Base-by-base conservation (phyloP, 1,140 invertebrate species). In the Trichoplusia ni region DNA sequence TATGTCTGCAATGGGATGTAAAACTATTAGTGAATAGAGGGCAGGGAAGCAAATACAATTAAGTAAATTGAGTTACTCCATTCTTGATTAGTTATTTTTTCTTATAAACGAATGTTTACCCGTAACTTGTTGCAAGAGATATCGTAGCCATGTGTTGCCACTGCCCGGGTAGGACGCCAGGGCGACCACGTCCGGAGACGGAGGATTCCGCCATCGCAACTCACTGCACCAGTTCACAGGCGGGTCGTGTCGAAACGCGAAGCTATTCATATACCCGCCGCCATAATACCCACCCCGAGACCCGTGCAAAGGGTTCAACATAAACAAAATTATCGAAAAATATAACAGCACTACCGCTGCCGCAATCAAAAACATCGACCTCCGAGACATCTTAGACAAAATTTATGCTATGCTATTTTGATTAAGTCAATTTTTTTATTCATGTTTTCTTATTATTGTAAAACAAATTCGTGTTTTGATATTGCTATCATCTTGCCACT, bases 81-180 rank as follows among this genome's bases (percentile, higher is more conserved):
- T n/a, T n/a, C n/a, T n/a, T n/a, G n/a, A n/a, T n/a, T n/a, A n/a
- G n/a, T n/a, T n/a, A n/a, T n/a, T n/a, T n/a, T n/a, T n/a, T n/a
- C n/a, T 13, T 23, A 19, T 1, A 16, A n/a, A 6, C 23, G 19
- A 6, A 13, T 19, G 3, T 62, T 73, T 82, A 94, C 95, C 95
- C 78, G 95, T 95, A 14, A 93, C 93, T 89, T 96, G 94, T 79
- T 96, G 95, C 27, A 96, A 77, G 11, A 96, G 84, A 79, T 96
- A 96, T 18, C 95, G 80, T 1, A 96, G 82, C 95, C 95, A 96
- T 3, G 95, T 96, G 75, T 96, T 96, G 0, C 95, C 95, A 73
- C 95, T 95, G 3, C 95, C 95, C 6, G 95, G 95, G 78, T 95
- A 95, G 1, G 94, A 95, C 0, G 93, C 95, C 18, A 96, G 82